phyloP scores from a whole-genome alignment of 2,113 vertebrate species.

The Neopipo cinnamomea region DNA sequence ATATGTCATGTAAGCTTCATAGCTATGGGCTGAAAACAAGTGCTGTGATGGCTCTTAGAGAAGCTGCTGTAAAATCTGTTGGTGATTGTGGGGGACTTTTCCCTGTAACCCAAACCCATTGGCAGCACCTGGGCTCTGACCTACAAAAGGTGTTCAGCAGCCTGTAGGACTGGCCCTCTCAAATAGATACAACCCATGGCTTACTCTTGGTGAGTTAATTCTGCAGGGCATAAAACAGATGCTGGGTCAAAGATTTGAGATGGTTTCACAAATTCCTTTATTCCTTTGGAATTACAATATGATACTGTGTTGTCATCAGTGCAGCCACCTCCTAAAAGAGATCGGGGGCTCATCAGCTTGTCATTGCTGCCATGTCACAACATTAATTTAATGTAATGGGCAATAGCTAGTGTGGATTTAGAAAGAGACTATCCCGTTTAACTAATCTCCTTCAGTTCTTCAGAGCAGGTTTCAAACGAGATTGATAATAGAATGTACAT shows the following conservation, averaged over 20 bases:
- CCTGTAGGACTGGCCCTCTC: neutral
- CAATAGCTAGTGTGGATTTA: constrained; percentile 23
- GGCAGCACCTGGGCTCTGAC: neutral
- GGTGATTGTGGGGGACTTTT: neutral
- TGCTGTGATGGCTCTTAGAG: neutral
- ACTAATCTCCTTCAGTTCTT: constrained; percentile 46
- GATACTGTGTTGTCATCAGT: neutral
- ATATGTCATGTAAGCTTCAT: neutral
- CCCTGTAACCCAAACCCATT: neutral
- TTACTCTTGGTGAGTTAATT: neutral
- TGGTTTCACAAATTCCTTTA: neutral
- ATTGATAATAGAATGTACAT: constrained; percentile 7
- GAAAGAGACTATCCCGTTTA: constrained; percentile 21
- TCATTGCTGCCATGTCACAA: neutral
- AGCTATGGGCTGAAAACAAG: accelerated
- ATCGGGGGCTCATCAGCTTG: neutral
- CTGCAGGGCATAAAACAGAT: neutral
- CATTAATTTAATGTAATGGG: constrained; percentile 31
- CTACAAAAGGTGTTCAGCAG: neutral
- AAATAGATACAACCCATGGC: neutral
- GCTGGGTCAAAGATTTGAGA: neutral
- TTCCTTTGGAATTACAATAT: neutral
- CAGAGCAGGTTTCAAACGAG: constrained; percentile 16
- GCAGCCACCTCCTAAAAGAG: neutral
- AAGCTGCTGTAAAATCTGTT: neutral